Evolutionary conservation across 2,113 vertebrate species (phyloP).

Genomic region (Sinocyclocheilus rhinocerous): DNA sequence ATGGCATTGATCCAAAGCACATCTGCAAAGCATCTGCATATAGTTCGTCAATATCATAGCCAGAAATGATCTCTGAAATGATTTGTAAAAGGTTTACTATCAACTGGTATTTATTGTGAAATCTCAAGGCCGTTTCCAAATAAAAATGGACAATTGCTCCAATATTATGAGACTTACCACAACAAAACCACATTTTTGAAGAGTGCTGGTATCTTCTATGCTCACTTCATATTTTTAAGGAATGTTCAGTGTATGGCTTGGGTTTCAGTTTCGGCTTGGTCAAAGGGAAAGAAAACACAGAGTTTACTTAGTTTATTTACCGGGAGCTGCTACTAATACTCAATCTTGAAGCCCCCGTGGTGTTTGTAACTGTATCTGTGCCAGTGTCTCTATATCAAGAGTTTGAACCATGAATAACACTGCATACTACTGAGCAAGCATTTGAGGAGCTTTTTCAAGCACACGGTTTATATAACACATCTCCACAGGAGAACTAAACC

Average conservation of each 20-base stretch:
- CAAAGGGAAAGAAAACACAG: not conserved
- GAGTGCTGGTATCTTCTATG: not conserved
- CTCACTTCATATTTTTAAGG: not conserved
- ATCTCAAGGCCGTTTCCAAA: not conserved
- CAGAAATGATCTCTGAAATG: not conserved
- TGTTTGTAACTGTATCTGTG: conserved; percentile 30
- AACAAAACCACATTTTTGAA: not conserved
- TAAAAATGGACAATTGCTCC: not conserved
- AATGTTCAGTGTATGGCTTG: not conserved
- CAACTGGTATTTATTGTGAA: not conserved
- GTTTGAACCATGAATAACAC: conserved; percentile 31
- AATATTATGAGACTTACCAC: not conserved
- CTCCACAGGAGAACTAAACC: not conserved
- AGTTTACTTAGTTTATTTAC: not conserved
- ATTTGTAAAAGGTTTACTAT: not conserved
- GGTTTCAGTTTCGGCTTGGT: not conserved
- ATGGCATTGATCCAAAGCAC: not conserved
- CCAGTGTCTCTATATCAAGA: conserved; percentile 20
- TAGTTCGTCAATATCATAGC: not conserved
- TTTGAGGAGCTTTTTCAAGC: conserved; percentile 20
- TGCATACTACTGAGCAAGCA: conserved; percentile 35
- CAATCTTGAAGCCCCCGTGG: not conserved
- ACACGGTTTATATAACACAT: conserved; percentile 18
- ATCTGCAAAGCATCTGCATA: not conserved
- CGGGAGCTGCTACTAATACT: not conserved